Percentiles rank a stretch among this genome's conserved stretches.
These are phyloP conservation scores for Ctena decussata DNA, from an alignment of 2,888 invertebrate species.

Conservation along the genomic window DNA sequence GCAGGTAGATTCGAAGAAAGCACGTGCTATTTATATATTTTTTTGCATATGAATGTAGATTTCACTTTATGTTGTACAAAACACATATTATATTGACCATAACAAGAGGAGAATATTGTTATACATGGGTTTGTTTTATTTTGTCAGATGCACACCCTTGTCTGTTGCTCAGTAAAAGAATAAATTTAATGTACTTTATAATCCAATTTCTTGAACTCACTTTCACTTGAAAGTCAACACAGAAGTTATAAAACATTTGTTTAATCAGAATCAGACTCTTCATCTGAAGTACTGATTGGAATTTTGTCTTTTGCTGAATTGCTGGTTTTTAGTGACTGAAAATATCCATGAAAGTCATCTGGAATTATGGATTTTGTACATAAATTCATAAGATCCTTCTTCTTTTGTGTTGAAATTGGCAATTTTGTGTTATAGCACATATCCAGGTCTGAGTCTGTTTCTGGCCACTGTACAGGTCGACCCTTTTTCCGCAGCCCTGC, in stretches of 20 bases:
- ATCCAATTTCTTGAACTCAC: too few species aligned
- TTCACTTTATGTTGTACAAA: background rate
- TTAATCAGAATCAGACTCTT: slow-evolving; percentile 7
- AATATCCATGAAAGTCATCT: slow-evolving; percentile 4
- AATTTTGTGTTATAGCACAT: background rate
- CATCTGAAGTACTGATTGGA: background rate
- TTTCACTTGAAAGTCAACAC: too few species aligned
- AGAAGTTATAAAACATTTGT: too few species aligned
- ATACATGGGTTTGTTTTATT: background rate
- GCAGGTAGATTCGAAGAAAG: background rate
- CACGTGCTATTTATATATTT: background rate
- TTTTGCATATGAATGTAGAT: too few species aligned
- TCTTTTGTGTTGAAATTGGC: slow-evolving; percentile 15
- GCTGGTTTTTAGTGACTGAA: background rate
- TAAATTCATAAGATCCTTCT: slow-evolving; percentile 9
- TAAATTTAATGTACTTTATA: background rate
- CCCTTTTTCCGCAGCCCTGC: background rate
- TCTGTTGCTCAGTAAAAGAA: background rate
- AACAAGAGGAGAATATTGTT: background rate
- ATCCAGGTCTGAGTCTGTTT: background rate
- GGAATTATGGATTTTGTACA: slow-evolving; percentile 4
- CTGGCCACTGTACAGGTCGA: background rate
- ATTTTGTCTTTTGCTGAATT: slow-evolving; percentile 3
- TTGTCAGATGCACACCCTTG: background rate
- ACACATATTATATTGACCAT: too few species aligned